Evolutionary conservation across 30 jellyfish, hydroid and myxozoan species (phyloP).

Genomic region (Aurelia sp.): DNA sequence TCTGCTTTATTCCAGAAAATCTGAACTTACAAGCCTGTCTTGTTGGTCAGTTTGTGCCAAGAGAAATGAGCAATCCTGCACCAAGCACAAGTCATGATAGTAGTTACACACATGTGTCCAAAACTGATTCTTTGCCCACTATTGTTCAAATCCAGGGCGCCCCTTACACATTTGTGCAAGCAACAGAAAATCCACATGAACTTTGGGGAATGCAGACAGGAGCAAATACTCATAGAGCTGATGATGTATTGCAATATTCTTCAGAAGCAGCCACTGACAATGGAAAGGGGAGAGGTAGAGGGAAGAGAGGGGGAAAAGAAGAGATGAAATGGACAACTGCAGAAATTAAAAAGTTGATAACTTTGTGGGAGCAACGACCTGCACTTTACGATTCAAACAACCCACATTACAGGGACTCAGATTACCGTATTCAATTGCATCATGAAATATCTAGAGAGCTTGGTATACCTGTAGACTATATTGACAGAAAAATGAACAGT

Average conservation of each 20-base stretch:
- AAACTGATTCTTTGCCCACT: too few species aligned
- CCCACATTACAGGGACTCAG: slow-evolving; percentile 1
- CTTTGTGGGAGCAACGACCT: not conserved
- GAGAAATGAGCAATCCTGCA: too few species aligned
- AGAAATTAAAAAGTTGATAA: not conserved
- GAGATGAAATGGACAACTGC: slow-evolving; percentile 2
- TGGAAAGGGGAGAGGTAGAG: not conserved
- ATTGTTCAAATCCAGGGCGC: too few species aligned
- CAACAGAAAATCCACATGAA: too few species aligned
- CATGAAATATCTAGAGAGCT: not conserved
- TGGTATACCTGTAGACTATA: not conserved
- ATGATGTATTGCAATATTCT: not conserved
- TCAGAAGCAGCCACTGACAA: not conserved
- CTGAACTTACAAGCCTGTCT: too few species aligned
- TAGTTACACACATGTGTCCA: too few species aligned
- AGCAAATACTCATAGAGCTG: too few species aligned
- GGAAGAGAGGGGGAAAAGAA: not conserved
- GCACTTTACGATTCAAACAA: not conserved
- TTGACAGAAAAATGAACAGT: slow-evolving; percentile 8
- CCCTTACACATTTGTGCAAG: too few species aligned
- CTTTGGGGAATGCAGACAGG: too few species aligned
- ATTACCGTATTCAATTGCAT: slow-evolving; percentile 2
- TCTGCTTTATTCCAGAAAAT: too few species aligned
- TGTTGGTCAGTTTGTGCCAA: too few species aligned
- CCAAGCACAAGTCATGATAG: too few species aligned